Base-by-base conservation (phyloP, 2,797 vertebrate genomes). In the Pseudochromis fuscus region DNA sequence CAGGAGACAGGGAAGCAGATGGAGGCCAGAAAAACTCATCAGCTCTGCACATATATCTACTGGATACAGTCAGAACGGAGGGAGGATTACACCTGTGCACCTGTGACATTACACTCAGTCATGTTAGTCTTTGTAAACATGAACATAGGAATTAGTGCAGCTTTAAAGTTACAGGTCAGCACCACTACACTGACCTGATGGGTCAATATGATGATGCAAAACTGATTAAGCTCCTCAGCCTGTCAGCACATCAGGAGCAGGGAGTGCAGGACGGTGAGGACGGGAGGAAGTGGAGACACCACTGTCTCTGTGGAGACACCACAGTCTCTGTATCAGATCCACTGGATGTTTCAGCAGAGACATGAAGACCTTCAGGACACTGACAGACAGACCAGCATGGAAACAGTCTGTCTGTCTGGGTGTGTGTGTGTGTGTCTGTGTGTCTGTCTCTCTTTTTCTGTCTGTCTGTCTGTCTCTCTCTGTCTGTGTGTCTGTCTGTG, bases 391-490 rank as follows among this genome's bases (percentile, higher is more conserved):
- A 50, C 21, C 48, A 48, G 9, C 7, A 0, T 15, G 60, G 70
- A 64, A 78, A 81, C 49, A 76, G 33, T 30, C 63, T 63, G 51
- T 44, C 42, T 56, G 57, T 59, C 38, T 18, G 15, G 60, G 62
- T 31, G 35, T 52, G 24, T 24, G 44, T 37, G 49, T 37, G 11
- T 52, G 21, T 11, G 35, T 19, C 49, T 69, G 46, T 10, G 16
- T 64, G 48, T 2, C 51, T 51, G 15, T 56, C 40, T 60, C 18
- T 12, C 57, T 51, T 3, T 0, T 23, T 27, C 48, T 56, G 25
- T 30, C 50, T 73, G 19, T 7, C 31, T 5, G 7, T 42, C 28
- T 55, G 21, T 38, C 25, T 27, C 52, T 18, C 25, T 46, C n/a
- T 37, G 58, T 48, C 51, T 66, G 64, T 11, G 46, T 16, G 67